Base-by-base conservation (phyloP, 2,797 vertebrate species). In the Cyclopterus lumpus region DNA sequence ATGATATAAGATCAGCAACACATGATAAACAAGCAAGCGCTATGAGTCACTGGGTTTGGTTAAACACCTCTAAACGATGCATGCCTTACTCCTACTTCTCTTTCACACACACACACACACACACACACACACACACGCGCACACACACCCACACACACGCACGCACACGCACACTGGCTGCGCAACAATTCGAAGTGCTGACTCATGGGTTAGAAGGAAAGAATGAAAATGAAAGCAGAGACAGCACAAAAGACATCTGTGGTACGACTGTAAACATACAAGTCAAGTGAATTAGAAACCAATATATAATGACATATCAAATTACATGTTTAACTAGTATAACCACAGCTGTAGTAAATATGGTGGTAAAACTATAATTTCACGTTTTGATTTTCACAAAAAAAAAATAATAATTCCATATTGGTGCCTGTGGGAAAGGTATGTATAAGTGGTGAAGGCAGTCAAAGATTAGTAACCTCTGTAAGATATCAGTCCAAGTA, bases 121-220 rank as follows among this genome's bases (percentile, higher is more conserved):
- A 28, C 26, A 28, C 26, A 28, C 9, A 18, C 72, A 36, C 24
- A 14, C 34, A 30, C 36, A n/a, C 66, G 42, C 26, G 32, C 55
- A 20, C 4, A 58, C 18, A 34, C 55, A 34, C 16, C 58, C 30
- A 34, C 36, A 24, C 36, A 38, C 57, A 15, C 18, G 44, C 51
- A 51, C 8, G 32, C 48, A 26, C 55, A 57, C 42, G 38, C 40
- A 30, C 14, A 60, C 14, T 34, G 22, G 30, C 40, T 44, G 28
- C 20, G 14, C 40, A 82, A 86, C 75, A 81, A 85, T 84, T 73
- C 30, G 84, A 76, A 82, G 59, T 73, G 87, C 84, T 88, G 85
- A 81, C 81, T 83, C 71, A 67, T 60, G 68, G 34, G 40, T 80
- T 75, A 54, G 8, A 67, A 61, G 55, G 30, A 73, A 16, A 78